Evolutionary conservation across 1,140 invertebrate genomes (phyloP), one percentile per base, ranked within the genome.

Genomic region (Drosophila murphyi): DNA sequence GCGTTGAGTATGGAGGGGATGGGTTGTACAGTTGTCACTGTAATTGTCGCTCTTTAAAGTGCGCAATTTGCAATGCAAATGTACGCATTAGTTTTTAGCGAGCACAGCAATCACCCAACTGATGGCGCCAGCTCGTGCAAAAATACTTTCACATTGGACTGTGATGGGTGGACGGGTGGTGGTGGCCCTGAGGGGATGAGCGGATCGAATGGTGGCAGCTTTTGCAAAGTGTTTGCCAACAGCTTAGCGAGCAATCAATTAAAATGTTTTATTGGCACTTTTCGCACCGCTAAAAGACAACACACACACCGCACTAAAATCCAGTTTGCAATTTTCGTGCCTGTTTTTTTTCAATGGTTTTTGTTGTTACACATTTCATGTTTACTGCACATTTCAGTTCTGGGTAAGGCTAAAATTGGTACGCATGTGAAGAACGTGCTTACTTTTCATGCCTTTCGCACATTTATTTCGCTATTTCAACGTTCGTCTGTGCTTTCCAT

Each of bases 21-120:
- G 28, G 47, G 39, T 50, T 1, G 20, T 48, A n/a, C 39, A 43
- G 65, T 64, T 59, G 34, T 62, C 62, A 69, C 56, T 89, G 80
- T 88, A 89, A 88, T 88, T 89, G 85, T 88, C 80, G 85, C 77
- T 72, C 81, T 89, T 78, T 85, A 78, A 85, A 89, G 85, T 85
- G 85, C 78, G 78, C 85, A 89, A 89, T 89, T 89, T 89, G 86
- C 85, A 89, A 89, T 89, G 85, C 85, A 89, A 88, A 88, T 88
- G 81, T 85, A 76, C 73, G 85, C 85, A 89, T 90, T 89, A 89
- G 80, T 89, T 89, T 48, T 73, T 76, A 67, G 51, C 62, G 67
- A 60, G 59, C 65, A 60, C 68, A 71, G 68, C 60, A 59, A 64
- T 63, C 54, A 71, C 59, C 51, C 73, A 51, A 73, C 78, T 76